A percentile compares a stretch with the other conserved stretches of the same genome.
These are phyloP conservation scores for Pterois miles DNA, from an alignment of 2,797 vertebrate genomes.

Conservation along the genomic window DNA sequence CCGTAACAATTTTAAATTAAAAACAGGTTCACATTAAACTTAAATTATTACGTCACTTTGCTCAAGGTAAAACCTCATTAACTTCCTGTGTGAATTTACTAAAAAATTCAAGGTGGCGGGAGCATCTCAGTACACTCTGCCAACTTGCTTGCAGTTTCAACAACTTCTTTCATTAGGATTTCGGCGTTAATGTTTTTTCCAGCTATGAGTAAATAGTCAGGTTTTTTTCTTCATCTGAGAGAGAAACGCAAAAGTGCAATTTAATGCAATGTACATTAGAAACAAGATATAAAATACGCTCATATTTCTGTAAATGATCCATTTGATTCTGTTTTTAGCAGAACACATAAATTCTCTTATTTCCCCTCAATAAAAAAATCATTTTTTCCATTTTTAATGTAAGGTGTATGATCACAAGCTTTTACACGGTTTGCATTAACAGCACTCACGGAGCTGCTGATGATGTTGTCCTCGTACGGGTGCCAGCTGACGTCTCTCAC, in stretches of 20 bases:
- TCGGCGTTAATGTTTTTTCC: neutral
- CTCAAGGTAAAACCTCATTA: neutral
- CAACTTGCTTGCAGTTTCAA: neutral
- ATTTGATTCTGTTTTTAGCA: neutral
- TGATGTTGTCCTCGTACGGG: constrained; percentile 89
- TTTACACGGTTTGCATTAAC: neutral
- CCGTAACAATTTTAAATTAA: neutral
- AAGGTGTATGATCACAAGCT: neutral
- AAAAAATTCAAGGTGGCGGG: neutral
- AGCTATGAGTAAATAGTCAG: neutral
- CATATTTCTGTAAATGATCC: neutral
- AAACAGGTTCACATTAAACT: neutral
- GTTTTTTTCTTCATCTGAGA: neutral
- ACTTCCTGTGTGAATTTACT: neutral
- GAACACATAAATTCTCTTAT: neutral
- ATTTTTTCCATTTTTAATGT: neutral
- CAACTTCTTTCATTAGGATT: neutral
- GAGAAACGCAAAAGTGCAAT: neutral
- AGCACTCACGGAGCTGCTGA: constrained; percentile 92
- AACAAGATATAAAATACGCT: neutral
- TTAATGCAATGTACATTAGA: neutral
- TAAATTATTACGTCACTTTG: neutral
- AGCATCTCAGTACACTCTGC: neutral
- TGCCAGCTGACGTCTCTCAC: constrained; percentile 95
- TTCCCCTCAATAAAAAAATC: neutral